phyloP scores from a whole-genome alignment of 2,888 invertebrate genomes.

The Nephrotoma flavescens region DNA sequence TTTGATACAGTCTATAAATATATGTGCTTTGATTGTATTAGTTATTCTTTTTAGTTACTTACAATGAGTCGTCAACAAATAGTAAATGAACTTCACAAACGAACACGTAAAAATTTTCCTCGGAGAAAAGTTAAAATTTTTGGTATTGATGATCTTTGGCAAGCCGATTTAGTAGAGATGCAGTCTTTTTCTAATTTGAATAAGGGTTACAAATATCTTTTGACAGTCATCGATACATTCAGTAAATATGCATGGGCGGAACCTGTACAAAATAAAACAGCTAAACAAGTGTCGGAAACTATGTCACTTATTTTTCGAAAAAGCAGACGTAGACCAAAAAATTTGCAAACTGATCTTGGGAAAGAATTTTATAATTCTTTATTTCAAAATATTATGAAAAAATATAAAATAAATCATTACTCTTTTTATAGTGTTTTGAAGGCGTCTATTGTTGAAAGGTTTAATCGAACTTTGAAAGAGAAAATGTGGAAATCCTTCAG shows the following conservation, averaged over 20 bases:
- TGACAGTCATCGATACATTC: no score
- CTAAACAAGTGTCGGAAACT: no score
- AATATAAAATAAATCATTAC: background rate
- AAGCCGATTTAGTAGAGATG: background rate
- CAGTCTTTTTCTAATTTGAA: background rate
- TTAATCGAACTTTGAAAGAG: background rate
- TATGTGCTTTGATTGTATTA: background rate
- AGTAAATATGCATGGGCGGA: no score
- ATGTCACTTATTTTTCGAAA: no score
- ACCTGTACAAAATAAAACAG: no score
- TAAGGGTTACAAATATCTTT: no score
- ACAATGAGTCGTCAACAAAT: background rate
- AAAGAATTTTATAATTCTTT: background rate
- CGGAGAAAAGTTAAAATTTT: background rate
- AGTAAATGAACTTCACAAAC: background rate
- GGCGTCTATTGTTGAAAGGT: background rate
- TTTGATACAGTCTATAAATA: no score
- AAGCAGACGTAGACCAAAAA: background rate
- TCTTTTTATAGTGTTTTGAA: background rate
- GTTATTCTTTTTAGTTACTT: background rate
- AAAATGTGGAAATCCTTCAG: background rate
- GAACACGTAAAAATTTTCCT: background rate
- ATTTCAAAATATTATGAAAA: background rate
- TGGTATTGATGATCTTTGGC: background rate
- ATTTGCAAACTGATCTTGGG: background rate